Evolutionary conservation across 2,888 invertebrate species (phyloP), one percentile per base, ranked within the genome.

Genomic region (Sialis lutaria): DNA sequence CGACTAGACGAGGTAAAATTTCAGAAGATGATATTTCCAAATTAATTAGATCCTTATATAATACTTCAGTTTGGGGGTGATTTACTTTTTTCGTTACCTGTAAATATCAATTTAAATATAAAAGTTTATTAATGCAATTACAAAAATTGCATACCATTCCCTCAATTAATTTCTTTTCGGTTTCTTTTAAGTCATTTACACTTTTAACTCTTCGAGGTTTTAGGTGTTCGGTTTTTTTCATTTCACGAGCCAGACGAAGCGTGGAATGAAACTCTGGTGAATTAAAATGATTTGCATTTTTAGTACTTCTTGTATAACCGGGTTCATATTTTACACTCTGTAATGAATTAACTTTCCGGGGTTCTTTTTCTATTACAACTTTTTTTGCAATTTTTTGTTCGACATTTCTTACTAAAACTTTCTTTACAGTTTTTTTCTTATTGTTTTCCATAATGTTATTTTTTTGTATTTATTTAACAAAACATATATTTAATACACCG

Each of bases 71-170:
- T 9, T 7, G 22, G 7, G 42, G 31, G 6, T 30, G 10, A 42
- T 42, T 42, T 6, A 42, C 42, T 31, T 31, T 42, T 7, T 42
- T 42, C 7, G 22, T 42, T 31, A 42, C 42, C 42, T 42, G n/a
- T 10, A 42, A 42, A 31, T 42, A 41, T 13, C 7, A 13, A 31
- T 10, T 6, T 13, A 42, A 30, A 42, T 42, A 42, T 5, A 10
- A 8, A 10, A 10, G 7, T 37, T 6, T 7, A 10, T 6, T 7
- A 37, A 37, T 37, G n/a, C 6, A 42, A 31, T n/a, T 42, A 22
- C 2, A n/a, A 5, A 10, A 31, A 22, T 4, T 12, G n/a, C 30
- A 10, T 42, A 42, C 42, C 31, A 7, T 42, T 42, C 31, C 42
- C 31, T 42, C 42, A 22, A 42, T 42, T 8, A 42, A 7, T 42